Evolutionary conservation across 2,888 invertebrate genomes (phyloP), one percentile per base, ranked within the genome.

Genomic region (Gibbula magus): DNA sequence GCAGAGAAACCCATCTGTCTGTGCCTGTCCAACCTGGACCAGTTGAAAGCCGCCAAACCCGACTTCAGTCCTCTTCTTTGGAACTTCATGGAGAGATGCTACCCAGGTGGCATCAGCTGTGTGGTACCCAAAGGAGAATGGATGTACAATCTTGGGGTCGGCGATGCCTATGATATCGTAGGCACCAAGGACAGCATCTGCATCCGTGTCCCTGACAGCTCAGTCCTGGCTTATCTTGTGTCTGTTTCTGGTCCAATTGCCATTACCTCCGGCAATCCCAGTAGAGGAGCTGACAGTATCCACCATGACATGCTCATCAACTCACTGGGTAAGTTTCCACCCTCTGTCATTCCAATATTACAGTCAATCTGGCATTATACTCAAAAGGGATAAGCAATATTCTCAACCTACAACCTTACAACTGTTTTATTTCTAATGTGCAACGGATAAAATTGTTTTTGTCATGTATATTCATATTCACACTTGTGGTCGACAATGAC

Each of bases 1-100:
- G 79, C 87, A n/a, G 87, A 87, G 80, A 88, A 88, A 78, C 88
- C 88, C n/a, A 88, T 88, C 66, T 88, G 88, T 61, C 78, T 88
- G 18, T 88, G 88, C 78, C 83, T 88, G 66, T 86, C 87, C 29
- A 82, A 84, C 25, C 83, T 88, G n/a, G 85, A 87, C 39, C 88
- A 88, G 78, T 82, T 88, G 39, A 82, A 67, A 13, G 83, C 61
- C 4, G 86, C 86, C 18, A 82, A 84, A 39, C 87, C 88, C 7
- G 82, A 82, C n/a, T 86, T 87, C 75, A 86, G 85, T 78, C 77
- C 76, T 22, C 81, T 88, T n/a, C 81, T 88, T 35, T 87, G 86
- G 87, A 83, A 82, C 45, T 88, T 87, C 79, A 86, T 88, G 86
- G 82, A 84, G 51, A 66, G 81, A 5, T 87, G 87, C 70, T 88